Evolutionary conservation across 2,797 vertebrate species (phyloP), one percentile per base, ranked within the genome.

Genomic region (Chelon auratus): DNA sequence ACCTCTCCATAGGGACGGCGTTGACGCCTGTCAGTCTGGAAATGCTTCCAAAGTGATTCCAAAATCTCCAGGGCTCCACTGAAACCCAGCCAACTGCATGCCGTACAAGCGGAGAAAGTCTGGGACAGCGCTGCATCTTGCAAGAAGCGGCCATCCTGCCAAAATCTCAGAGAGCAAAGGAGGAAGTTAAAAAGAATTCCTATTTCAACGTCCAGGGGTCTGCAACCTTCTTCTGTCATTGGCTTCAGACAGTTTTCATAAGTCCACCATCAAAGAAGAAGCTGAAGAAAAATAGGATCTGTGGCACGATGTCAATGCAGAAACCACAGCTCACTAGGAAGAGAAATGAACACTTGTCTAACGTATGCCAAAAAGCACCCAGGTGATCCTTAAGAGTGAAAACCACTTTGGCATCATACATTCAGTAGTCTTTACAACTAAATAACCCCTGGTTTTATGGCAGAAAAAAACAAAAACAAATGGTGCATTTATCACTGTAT

Each of bases 21-120:
- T 82, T 88, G 86, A 90, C 51, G 81, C 79, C 82, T 89, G 84
- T 89, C 88, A 78, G 88, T 91, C 89, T 91, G 85, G 77, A 93
- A 83, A 68, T 20, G 51, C 24, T 78, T 87, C 86, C 85, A 87
- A 77, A 84, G 47, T 78, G 70, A 45, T 83, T 85, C 80, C 77
- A 72, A 82, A 86, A 77, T 52, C 87, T 87, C 76, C 26, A 50
- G 74, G 84, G 73, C 58, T 77, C 77, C 74, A 26, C 39, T 87
- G 77, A 86, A 71, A 71, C 68, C 43, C 22, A 13, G 82, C 90
- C 89, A 88, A 62, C 68, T 68, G 67, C 72, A 77, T 48, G 52
- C 61, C 30, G 53, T 54, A 76, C 47, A 61, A 71, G 57, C 1
- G 24, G 61, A 83, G 74, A 78, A 84, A 72, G 73, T 76, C 68